A percentile compares a stretch with the other conserved stretches of the same genome.
Conservation (phyloP, 2,888 invertebrate species). For the Cheilosia soror region DNA sequence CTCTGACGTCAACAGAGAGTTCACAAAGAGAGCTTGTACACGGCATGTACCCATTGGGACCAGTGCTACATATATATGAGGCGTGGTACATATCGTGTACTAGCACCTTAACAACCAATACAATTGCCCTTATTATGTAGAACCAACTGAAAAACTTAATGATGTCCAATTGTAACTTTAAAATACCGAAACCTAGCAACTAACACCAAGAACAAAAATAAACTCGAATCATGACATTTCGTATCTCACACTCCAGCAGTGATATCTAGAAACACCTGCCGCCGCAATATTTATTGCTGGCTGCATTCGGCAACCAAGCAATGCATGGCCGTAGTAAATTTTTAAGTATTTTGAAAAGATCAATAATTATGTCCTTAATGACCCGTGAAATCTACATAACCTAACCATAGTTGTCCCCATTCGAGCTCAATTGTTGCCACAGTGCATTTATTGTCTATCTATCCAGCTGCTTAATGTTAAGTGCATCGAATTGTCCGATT, state of each 20-base stretch:
- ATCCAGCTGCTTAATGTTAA: slow-evolving; percentile 64
- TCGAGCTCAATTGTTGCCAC: slow-evolving; percentile 18
- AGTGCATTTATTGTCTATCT: slow-evolving; percentile 17
- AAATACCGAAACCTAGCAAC: background rate
- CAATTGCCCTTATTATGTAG: too few species aligned
- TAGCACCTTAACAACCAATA: too few species aligned
- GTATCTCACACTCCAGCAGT: background rate
- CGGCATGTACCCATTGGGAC: too few species aligned
- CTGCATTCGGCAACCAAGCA: slow-evolving; percentile 7
- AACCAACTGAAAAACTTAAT: background rate
- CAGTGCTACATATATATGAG: too few species aligned
- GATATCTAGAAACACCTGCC: slow-evolving; percentile 41
- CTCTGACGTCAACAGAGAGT: too few species aligned
- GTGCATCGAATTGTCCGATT: slow-evolving; percentile 66
- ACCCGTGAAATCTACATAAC: slow-evolving; percentile 66
- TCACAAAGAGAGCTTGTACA: too few species aligned
- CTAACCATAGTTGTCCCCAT: slow-evolving; percentile 57
- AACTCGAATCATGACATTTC: slow-evolving; percentile 9
- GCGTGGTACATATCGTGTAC: too few species aligned
- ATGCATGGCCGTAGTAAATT: slow-evolving; percentile 27
- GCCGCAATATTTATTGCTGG: slow-evolving; percentile 14
- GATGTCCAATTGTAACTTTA: background rate
- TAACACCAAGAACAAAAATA: too few species aligned
- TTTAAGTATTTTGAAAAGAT: slow-evolving; percentile 53
- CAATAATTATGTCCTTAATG: slow-evolving; percentile 68